Evolutionary conservation across 1,140 invertebrate species (phyloP), one percentile per base, ranked within the genome.

Genomic region (Vanessa tameamea): DNA sequence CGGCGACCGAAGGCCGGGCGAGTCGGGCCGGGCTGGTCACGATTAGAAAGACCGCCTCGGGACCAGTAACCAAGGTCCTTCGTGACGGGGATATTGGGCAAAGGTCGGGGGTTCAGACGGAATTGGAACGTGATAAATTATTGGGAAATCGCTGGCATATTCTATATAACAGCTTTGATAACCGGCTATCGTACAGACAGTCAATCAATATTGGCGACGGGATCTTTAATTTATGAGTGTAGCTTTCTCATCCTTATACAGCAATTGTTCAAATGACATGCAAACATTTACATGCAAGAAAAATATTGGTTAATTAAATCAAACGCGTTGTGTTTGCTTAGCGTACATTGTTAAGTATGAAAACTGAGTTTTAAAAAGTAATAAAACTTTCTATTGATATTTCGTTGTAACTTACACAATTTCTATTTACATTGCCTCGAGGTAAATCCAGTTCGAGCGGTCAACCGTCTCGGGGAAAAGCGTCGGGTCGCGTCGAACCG

Each of bases 61-160:
- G 76, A 81, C 71, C 77, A 73, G 76, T 68, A 64, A 65, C 80
- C 84, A 89, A 89, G 86, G 86, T 87, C 83, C 75, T 64, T 77
- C 82, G 83, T 84, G 86, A 87, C 82, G 80, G 64, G 75, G 78
- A 75, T 78, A 74, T 77, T 76, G 72, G 75, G 71, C 73, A 87
- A 87, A 86, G 87, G 87, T 86, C 80, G 81, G 69, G 76, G 82
- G 82, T 86, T 78, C 76, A 51, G 69, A 71, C 64, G 75, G 80
- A 80, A 82, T 85, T 72, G 76, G 80, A 82, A 83, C 76, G 65
- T 64, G 50, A 71, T 71, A 31, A 71, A 64, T 71, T 53, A 59
- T 59, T 59, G 57, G 26, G 57, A 59, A 59, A 59, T 31, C 57
- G 57, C 57, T 37, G 57, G 26, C 57, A 59, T 59, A 31, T 59